Evolutionary conservation across 2,797 vertebrate species (phyloP).

Genomic region (Phaenicophaeus curvirostris): DNA sequence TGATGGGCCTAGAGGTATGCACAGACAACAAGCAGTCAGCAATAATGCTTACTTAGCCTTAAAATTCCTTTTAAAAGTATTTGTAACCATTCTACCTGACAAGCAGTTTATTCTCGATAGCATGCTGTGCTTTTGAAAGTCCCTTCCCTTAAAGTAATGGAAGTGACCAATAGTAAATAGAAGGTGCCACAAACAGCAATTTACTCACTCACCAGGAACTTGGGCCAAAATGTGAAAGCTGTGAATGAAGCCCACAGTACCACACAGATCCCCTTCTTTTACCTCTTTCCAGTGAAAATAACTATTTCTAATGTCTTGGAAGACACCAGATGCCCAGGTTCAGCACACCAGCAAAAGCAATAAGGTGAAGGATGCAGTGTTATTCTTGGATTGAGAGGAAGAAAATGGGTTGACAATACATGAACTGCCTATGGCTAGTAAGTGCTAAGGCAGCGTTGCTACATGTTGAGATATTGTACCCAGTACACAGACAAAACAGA

Average conservation of each 20-base stretch:
- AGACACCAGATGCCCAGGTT: background rate
- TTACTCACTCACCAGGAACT: background rate
- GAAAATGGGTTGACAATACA: background rate
- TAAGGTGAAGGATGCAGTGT: background rate
- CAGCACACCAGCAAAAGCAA: background rate
- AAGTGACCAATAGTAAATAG: conserved; percentile 3
- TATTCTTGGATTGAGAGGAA: fast-evolving
- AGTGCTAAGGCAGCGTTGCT: background rate
- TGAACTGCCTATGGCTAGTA: background rate
- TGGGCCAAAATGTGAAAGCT: background rate
- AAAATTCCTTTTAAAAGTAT: conserved; percentile 25
- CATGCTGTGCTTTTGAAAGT: background rate
- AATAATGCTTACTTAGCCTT: conserved; percentile 12
- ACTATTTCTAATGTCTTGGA: background rate
- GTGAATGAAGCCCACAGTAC: background rate
- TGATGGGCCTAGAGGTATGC: background rate
- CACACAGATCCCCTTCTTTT: background rate
- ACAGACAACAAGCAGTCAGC: background rate
- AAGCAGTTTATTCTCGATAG: conserved; percentile 16
- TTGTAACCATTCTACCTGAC: conserved; percentile 6
- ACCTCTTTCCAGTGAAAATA: background rate
- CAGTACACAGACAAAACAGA: background rate
- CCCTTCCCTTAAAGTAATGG: background rate
- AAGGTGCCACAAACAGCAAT: conserved; percentile 6
- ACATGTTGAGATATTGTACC: background rate